Evolutionary conservation across 2,888 invertebrate genomes (phyloP).

Genomic region (Xestia xanthographa): DNA sequence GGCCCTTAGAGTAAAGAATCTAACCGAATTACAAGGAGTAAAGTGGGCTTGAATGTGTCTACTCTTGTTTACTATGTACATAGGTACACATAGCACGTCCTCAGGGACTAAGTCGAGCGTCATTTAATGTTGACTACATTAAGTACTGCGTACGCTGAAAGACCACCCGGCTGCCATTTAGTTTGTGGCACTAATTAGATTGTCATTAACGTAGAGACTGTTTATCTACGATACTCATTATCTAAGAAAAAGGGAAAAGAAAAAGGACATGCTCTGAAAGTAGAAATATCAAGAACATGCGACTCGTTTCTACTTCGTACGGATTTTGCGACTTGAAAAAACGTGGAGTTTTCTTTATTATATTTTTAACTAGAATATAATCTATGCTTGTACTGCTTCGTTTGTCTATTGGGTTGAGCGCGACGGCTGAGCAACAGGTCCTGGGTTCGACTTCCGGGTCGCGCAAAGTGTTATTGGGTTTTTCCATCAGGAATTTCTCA

Average conservation of each 20-base stretch:
- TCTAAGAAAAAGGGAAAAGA: conserved; percentile 1
- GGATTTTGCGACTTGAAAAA: background rate
- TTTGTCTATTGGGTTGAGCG: no score
- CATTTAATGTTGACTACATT: conserved; percentile 55
- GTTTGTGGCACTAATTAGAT: conserved; percentile 58
- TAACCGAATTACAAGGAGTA: conserved; percentile 44
- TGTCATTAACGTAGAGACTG: conserved; percentile 51
- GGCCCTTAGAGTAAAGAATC: conserved; percentile 54
- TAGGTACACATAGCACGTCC: conserved; percentile 37
- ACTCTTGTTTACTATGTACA: conserved; percentile 44
- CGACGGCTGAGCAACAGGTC: no score
- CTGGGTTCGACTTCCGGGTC: no score
- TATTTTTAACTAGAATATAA: background rate
- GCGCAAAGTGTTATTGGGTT: no score
- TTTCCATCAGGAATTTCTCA: no score
- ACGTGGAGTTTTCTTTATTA: background rate
- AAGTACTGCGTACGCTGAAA: conserved; percentile 34
- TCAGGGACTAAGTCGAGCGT: conserved; percentile 37
- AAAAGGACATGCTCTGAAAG: conserved; percentile 9
- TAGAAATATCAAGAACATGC: conserved; percentile 6
- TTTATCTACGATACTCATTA: conserved; percentile 40
- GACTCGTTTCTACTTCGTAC: background rate
- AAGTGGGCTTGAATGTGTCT: conserved; percentile 48
- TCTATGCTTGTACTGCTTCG: background rate
- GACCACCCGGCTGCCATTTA: conserved; percentile 28